phyloP scores from a whole-genome alignment of 2,113 vertebrate genomes.

The Mobula birostris region DNA sequence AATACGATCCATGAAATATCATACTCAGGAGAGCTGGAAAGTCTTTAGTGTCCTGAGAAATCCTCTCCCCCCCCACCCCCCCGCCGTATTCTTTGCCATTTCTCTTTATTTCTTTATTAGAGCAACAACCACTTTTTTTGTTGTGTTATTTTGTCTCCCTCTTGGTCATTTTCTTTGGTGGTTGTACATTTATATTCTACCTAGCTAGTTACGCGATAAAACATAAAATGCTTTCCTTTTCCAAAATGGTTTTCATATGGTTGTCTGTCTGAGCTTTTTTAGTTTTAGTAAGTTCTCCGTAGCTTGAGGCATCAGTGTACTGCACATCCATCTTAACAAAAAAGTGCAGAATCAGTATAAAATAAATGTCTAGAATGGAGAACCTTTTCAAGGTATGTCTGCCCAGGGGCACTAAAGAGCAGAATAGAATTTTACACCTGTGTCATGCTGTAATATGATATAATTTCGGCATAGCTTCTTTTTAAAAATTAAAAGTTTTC shows the following conservation, averaged over 20 bases:
- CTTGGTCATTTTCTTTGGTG: slow-evolving; percentile 42
- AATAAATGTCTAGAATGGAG: background rate
- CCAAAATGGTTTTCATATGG: background rate
- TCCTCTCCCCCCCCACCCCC: background rate
- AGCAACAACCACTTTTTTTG: background rate
- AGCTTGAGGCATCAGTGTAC: background rate
- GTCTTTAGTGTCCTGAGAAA: background rate
- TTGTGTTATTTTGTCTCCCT: slow-evolving; percentile 42
- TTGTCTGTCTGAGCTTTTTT: background rate
- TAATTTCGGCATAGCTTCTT: background rate
- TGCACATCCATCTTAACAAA: background rate
- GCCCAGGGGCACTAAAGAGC: background rate
- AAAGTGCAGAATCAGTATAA: background rate
- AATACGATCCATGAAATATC: background rate
- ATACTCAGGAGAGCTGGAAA: background rate
- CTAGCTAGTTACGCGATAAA: background rate
- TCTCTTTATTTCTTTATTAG: background rate
- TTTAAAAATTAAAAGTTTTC: background rate
- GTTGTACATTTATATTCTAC: slow-evolving; percentile 42
- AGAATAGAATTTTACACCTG: background rate
- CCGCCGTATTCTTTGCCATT: slow-evolving; percentile 36
- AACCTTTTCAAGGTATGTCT: background rate
- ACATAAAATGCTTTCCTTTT: background rate
- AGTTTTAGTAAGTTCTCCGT: background rate
- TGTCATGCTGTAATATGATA: background rate